phyloP scores from a whole-genome alignment of 2,797 vertebrate genomes.

The Pampus argenteus region DNA sequence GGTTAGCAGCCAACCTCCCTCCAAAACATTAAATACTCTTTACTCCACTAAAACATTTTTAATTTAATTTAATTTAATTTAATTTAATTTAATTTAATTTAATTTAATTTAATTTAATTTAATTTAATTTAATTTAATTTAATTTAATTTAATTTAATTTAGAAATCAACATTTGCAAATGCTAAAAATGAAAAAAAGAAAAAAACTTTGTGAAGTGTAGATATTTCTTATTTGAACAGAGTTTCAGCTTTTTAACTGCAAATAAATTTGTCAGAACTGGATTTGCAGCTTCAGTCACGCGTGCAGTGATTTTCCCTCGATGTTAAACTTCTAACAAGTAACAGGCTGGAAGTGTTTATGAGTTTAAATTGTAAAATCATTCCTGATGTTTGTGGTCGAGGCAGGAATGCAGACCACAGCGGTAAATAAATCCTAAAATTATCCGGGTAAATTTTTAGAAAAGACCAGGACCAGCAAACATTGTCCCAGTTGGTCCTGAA shows the following conservation, averaged over 20 bases:
- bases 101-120: too few relatives aligned
- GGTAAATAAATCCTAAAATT: conserved; percentile 42
- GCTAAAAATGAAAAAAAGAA: too few relatives aligned
- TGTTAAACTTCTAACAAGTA: conserved; percentile 4
- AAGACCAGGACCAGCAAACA: background rate
- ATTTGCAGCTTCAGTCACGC: background rate
- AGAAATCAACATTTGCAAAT: too few relatives aligned
- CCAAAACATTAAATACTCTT: too few relatives aligned
- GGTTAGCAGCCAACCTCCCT: too few relatives aligned
- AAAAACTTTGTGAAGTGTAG: background rate
- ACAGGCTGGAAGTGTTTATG: background rate
- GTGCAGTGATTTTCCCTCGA: background rate
- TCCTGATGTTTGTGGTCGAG: conserved; percentile 27
- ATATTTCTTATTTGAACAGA: background rate
- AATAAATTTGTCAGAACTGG: background rate
- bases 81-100: too few relatives aligned
- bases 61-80: too few relatives aligned
- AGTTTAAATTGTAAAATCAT: background rate
- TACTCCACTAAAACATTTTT: too few relatives aligned
- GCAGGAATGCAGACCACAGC: conserved; percentile 14
- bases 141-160: too few relatives aligned
- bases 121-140: too few relatives aligned
- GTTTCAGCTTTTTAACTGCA: background rate
- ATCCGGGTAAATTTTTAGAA: conserved; percentile 12
- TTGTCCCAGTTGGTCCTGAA: background rate